phyloP scores from a whole-genome alignment of 2,113 vertebrate genomes.

The Gopherus flavomarginatus region DNA sequence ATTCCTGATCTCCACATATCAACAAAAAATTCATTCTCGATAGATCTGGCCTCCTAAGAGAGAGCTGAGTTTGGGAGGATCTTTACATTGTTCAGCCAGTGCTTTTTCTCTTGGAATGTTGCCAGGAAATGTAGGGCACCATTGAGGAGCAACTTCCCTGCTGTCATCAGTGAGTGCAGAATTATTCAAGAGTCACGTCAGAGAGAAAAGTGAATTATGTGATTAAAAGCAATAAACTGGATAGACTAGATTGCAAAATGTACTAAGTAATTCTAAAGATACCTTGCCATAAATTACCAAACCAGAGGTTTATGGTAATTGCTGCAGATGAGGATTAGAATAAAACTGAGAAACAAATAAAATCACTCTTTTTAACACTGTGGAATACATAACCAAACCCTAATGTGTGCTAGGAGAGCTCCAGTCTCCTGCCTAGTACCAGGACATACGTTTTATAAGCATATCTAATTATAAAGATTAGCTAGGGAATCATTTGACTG shows the following conservation, averaged over 20 bases:
- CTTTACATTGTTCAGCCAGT: not conserved
- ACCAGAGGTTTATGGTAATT: not conserved
- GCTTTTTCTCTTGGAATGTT: not conserved
- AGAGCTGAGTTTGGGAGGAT: not conserved
- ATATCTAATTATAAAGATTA: not conserved
- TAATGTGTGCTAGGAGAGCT: not conserved
- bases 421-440: not conserved
- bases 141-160: not conserved
- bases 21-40: not conserved
- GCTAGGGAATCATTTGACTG: not conserved
- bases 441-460: not conserved
- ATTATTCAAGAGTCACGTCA: not conserved
- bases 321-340: not conserved
- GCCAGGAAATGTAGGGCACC: not conserved
- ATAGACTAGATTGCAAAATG: not conserved
- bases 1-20: not conserved
- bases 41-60: fast-evolving
- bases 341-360: not conserved
- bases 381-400: not conserved
- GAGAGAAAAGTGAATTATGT: not conserved
- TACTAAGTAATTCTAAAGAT: not conserved
- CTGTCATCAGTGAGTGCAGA: not conserved
- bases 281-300: not conserved
- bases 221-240: not conserved
- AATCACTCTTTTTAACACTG: not conserved